Percentiles rank a stretch among this genome's conserved stretches.
Conservation (phyloP, 2,797 vertebrate genomes). For the Arctocebus calabarensis region DNA sequence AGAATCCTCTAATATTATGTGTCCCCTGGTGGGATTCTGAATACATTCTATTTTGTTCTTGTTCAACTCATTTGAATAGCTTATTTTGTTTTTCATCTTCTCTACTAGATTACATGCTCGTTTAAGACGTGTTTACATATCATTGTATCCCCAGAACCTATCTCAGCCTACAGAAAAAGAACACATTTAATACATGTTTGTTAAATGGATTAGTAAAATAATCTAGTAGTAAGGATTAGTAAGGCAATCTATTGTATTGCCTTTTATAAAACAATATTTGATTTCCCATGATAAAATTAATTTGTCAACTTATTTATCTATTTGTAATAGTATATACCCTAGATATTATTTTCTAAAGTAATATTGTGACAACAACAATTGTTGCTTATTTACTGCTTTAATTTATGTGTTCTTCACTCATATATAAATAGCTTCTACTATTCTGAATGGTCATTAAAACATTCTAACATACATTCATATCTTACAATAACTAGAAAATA, state of each 20-base stretch:
- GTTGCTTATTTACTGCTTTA: neutral
- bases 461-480: neutral
- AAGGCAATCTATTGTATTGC: neutral
- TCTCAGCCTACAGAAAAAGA: neutral
- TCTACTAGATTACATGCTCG: neutral
- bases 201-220: neutral
- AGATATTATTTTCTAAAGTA: neutral
- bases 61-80: neutral
- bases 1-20: neutral
- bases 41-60: neutral
- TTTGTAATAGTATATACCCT: neutral
- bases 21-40: neutral
- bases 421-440: neutral
- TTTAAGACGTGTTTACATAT: neutral
- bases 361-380: neutral
- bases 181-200: neutral
- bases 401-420: neutral
- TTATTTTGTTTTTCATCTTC: neutral
- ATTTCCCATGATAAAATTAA: neutral
- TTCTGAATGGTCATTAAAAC: neutral
- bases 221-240: neutral
- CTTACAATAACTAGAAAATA: neutral
- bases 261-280: neutral
- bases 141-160: neutral
- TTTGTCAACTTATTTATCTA: neutral